Percentiles rank a stretch among this genome's conserved stretches.
These are phyloP conservation scores for Eubucco bourcierii DNA, from an alignment of 2,113 vertebrate genomes.

Conservation along the genomic window DNA sequence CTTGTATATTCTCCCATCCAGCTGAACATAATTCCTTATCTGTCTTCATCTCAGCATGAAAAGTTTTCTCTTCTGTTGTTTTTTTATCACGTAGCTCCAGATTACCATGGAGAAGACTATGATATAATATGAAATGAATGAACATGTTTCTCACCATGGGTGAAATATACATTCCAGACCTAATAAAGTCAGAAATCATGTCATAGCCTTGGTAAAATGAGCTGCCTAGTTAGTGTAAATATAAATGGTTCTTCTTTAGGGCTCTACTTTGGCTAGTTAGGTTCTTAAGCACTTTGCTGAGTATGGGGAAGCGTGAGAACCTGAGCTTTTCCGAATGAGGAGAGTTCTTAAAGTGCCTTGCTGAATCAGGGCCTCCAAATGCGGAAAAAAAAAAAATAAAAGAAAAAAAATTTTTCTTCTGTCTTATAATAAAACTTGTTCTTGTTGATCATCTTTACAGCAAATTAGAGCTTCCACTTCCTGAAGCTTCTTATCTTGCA, in stretches of 20 bases:
- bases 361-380: not conserved
- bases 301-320: not conserved
- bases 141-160: constrained; percentile 50
- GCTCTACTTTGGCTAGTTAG: not conserved
- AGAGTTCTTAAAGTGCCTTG: not conserved
- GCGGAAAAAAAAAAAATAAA: not conserved
- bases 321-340: not conserved
- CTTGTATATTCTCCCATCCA: constrained; percentile 53
- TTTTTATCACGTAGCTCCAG: constrained; percentile 64
- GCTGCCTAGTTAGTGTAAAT: not conserved
- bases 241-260: constrained; percentile 18
- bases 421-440: not conserved
- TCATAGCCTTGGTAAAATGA: constrained; percentile 32
- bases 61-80: constrained; percentile 46
- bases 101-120: constrained; percentile 60
- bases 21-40: constrained; percentile 57
- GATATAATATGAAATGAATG: constrained; percentile 65
- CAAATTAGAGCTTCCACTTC: constrained; percentile 50
- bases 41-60: constrained; percentile 42
- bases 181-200: constrained; percentile 61
- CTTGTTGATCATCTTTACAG: not conserved
- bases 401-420: not conserved
- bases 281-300: not conserved
- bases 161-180: constrained; percentile 54
- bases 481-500: not conserved